phyloP scores from a whole-genome alignment of 2,113 vertebrate species.

The Cryptomyrus ogoouensis region DNA sequence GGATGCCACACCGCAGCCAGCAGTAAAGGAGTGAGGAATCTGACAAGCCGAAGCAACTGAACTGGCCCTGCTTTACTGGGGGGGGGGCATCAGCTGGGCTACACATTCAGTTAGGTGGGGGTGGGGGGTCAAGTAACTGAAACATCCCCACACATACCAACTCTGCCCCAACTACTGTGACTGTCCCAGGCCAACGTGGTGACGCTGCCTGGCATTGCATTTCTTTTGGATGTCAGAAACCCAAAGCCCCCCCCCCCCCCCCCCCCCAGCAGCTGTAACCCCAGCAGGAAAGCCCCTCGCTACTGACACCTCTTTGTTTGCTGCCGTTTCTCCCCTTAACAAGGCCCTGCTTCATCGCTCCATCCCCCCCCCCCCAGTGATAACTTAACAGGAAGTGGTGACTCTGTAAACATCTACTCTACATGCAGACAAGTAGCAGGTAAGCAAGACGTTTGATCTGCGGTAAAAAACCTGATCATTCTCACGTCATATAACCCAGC shows the following conservation, averaged over 20 bases:
- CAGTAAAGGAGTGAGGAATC: conserved; percentile 43
- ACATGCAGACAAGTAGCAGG: neutral
- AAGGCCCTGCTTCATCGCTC: neutral
- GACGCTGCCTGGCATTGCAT: neutral
- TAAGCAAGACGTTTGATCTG: neutral
- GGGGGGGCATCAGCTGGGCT: conserved; percentile 30
- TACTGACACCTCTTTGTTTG: too few species aligned
- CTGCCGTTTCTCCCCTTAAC: neutral
- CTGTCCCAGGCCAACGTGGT: conserved; percentile 39
- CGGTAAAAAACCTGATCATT: neutral
- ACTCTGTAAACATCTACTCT: neutral
- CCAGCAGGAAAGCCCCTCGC: neutral
- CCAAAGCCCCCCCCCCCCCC: conserved; percentile 13
- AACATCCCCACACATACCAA: conserved; percentile 21
- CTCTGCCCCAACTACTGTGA: conserved; percentile 42
- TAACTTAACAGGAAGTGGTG: neutral
- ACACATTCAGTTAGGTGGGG: conserved; percentile 29
- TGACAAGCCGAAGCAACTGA: conserved; percentile 53
- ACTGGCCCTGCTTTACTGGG: conserved; percentile 26
- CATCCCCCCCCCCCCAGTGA: neutral
- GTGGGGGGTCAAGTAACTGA: neutral
- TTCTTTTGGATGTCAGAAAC: conserved; percentile 6
- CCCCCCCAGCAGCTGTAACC: neutral
- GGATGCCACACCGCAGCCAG: neutral
- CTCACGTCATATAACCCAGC: neutral